These are phyloP conservation scores for Neotoxoptera formosana DNA, from an alignment of 1,140 invertebrate genomes.

Conservation along the genomic window DNA sequence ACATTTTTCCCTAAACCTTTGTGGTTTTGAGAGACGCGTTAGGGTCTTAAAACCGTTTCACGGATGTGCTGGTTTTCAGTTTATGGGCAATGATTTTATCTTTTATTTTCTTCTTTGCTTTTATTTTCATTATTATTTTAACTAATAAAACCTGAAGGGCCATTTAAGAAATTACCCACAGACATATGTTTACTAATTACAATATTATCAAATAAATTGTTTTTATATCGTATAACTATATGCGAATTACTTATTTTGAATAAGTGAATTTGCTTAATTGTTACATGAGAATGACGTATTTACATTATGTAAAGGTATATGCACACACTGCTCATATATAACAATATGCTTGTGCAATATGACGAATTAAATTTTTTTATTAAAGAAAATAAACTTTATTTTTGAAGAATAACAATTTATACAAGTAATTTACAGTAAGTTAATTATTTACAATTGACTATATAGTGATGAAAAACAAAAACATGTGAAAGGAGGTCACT, in stretches of 20 bases:
- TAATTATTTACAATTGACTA: too few relatives aligned
- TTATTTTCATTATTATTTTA: background rate
- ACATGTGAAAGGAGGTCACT: too few relatives aligned
- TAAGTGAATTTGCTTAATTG: background rate
- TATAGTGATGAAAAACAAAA: too few relatives aligned
- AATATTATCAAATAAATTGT: background rate
- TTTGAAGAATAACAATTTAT: too few relatives aligned
- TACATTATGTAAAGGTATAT: background rate
- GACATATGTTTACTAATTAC: background rate
- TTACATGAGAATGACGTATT: background rate
- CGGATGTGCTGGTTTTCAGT: constrained; percentile 13
- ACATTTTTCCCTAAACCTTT: constrained; percentile 35
- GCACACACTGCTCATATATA: background rate
- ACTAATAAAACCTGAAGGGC: background rate
- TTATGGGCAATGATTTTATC: constrained; percentile 35
- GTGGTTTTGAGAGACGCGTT: background rate
- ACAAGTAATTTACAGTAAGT: too few relatives aligned
- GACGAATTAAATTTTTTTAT: background rate
- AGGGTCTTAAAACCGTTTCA: background rate
- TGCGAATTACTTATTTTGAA: background rate
- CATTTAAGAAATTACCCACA: background rate
- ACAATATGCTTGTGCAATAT: background rate
- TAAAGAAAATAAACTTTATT: background rate
- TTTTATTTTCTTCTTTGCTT: background rate
- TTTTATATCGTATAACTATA: background rate